Evolutionary conservation across 1,140 invertebrate genomes (phyloP), one percentile per base, ranked within the genome.

Genomic region (Drosophila carrolli): DNA sequence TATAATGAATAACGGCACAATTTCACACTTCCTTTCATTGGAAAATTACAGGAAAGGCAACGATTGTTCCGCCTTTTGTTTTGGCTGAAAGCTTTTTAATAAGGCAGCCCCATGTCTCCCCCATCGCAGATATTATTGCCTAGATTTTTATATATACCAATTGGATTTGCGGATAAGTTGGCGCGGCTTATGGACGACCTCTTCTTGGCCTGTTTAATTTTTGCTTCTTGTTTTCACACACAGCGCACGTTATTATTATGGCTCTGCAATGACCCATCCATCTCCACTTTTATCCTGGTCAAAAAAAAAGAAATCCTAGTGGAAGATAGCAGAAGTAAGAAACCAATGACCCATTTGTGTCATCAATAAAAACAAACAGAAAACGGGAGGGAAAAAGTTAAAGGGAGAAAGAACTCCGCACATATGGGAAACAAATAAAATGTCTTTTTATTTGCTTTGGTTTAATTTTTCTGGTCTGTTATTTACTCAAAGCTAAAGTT

Each of bases 311-410:
- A 14, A 23, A 19, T 6, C 8, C 1, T 4, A 41, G 1, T 43
- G 11, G 8, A 7, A 58, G 47, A 74, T 75, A 54, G 63, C 57
- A 55, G 32, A 23, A 75, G 41, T 67, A 58, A 70, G 51, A 35
- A 81, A 44, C 72, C 74, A 77, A 74, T 63, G 67, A 63, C 54
- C 74, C 74, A 78, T 78, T 81, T 78, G 58, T 77, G 74, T 56
- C 79, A 78, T 74, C 79, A 82, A 82, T 82, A 82, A 82, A 81
- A 82, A 75, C 65, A 82, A 81, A 80, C 76, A 81, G 59, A 62
- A 37, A 44, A 37, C 11, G 29, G 13, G 14, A 23, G 27, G 13
- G 5, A 48, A 44, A 43, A 7, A 55, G 58, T 41, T 41, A 43
- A 61, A 41, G 19, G 5, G 29, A 27, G 9, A 23, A 29, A 46